Evolutionary conservation across 2,797 vertebrate genomes (phyloP).

Genomic region (Vireo griseus): DNA sequence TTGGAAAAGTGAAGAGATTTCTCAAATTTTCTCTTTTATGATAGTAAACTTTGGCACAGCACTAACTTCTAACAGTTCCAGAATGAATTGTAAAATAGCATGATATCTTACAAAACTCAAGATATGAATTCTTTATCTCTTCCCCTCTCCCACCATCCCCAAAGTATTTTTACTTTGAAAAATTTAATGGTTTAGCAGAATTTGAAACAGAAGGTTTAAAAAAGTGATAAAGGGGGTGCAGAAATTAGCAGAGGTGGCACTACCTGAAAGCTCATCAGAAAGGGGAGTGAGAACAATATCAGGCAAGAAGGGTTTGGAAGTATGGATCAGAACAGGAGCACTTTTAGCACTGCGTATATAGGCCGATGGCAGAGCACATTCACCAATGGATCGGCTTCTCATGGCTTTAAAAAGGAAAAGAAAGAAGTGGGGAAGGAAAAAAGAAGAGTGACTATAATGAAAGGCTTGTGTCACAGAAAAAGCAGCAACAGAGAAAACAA

Average conservation of each 20-base stretch:
- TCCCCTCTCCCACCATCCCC: slow-evolving; percentile 70
- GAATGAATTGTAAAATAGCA: slow-evolving; percentile 73
- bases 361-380: slow-evolving; percentile 99
- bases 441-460: slow-evolving; percentile 82
- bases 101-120: slow-evolving; percentile 69
- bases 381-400: slow-evolving; percentile 99
- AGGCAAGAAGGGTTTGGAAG: slow-evolving; percentile 98
- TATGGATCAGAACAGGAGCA: slow-evolving; percentile 99
- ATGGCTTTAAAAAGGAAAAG: slow-evolving; percentile 91
- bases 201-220: slow-evolving; percentile 78
- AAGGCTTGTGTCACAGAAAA: slow-evolving; percentile 81
- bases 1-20: background rate
- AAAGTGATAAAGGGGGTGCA: slow-evolving; percentile 78
- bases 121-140: slow-evolving; percentile 69
- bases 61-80: slow-evolving; percentile 80
- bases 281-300: slow-evolving; percentile 97
- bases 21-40: slow-evolving; percentile 23
- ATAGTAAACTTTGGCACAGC: slow-evolving; percentile 77
- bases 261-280: slow-evolving; percentile 99
- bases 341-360: slow-evolving; percentile 99
- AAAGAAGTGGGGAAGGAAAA: slow-evolving; percentile 82
- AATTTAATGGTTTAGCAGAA: slow-evolving; percentile 75
- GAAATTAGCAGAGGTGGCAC: slow-evolving; percentile 88
- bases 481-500: slow-evolving; percentile 85
- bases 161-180: slow-evolving; percentile 72